These are phyloP conservation scores for Pediacus dermestoides DNA, from an alignment of 2,888 invertebrate species.

Conservation along the genomic window DNA sequence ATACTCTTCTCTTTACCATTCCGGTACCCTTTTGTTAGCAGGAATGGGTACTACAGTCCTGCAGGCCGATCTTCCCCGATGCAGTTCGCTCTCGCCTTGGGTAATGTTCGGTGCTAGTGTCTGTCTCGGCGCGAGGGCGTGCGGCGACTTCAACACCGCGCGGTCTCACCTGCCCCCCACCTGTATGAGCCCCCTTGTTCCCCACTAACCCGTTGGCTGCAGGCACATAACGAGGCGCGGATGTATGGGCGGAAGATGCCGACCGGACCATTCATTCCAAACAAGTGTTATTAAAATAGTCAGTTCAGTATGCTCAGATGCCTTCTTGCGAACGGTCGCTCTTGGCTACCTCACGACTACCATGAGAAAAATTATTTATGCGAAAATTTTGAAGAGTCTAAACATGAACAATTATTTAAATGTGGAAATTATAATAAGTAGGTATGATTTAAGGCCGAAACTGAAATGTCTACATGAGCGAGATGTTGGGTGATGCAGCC, in stretches of 20 bases:
- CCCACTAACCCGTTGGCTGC: slow-evolving; percentile 25
- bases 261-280: slow-evolving; percentile 34
- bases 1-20: no score
- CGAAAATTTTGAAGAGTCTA: slow-evolving; percentile 14
- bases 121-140: slow-evolving; percentile 42
- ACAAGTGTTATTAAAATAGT: slow-evolving; percentile 34
- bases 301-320: slow-evolving; percentile 20
- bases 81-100: no score
- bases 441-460: no score
- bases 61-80: no score
- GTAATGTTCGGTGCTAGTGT: slow-evolving; percentile 28
- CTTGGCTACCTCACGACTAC: slow-evolving; percentile 12
- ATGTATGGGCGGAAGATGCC: slow-evolving; percentile 44
- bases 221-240: slow-evolving; percentile 43
- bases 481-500: no score
- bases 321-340: slow-evolving; percentile 12
- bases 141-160: slow-evolving; percentile 43
- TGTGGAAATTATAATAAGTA: slow-evolving; percentile 9
- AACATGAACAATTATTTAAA: slow-evolving; percentile 13
- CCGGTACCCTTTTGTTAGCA: no score
- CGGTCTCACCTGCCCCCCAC: slow-evolving; percentile 31
- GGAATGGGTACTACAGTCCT: no score
- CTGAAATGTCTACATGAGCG: no score
- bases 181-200: slow-evolving; percentile 16
- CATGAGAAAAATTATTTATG: slow-evolving; percentile 14